Base-by-base conservation (phyloP, 2,888 invertebrate genomes). In the Ptilodon capucinus region DNA sequence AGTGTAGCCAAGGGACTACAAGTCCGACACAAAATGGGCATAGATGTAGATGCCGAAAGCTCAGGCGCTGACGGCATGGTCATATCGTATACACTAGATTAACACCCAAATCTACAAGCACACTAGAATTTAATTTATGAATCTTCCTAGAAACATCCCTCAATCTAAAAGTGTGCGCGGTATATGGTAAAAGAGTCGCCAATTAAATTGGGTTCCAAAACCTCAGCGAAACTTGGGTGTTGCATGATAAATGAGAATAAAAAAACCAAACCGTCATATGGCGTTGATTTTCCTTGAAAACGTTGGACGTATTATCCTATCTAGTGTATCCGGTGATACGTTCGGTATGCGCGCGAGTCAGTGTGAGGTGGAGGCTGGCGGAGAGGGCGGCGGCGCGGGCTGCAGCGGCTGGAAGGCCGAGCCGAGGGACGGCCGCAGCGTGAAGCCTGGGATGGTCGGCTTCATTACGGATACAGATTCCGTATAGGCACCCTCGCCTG, bases 401-500 rank as follows among this genome's bases (percentile, higher is more conserved):
- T 90, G 93, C 68, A 95, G 91, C 69, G 95, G 94, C 83, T 95
- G 94, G 92, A 96, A 96, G 69, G 96, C 96, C 42, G 96, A 96
- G 64, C 95, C 95, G 60, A 94, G 92, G 74, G 96, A 96, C 48
- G 96, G 96, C 72, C 94, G 94, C 83, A 96, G 92, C 73, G 95
- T 94, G 90, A 95, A 96, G 60, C 93, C 94, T 18, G 82, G 77
- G 72, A 92, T 92, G 60, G 93, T 92, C 44, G 95, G 95, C 82
- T 94, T 95, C 79, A 91, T 80, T 51, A 80, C 71, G 42, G 83
- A 76, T 64, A 84, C 62, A 51, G 85, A 52, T 68, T 91, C 87
- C 43, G 81, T 54, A 66, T 71, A 82, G 38, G 83, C 68, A 45
- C 90, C 84, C 54, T 88, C 87, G 57, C 89, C 87, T 1, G 89